Percentiles rank a stretch among this genome's conserved stretches.
These are phyloP conservation scores for Pandemis heparana DNA, from an alignment of 2,888 invertebrate genomes.

Conservation along the genomic window DNA sequence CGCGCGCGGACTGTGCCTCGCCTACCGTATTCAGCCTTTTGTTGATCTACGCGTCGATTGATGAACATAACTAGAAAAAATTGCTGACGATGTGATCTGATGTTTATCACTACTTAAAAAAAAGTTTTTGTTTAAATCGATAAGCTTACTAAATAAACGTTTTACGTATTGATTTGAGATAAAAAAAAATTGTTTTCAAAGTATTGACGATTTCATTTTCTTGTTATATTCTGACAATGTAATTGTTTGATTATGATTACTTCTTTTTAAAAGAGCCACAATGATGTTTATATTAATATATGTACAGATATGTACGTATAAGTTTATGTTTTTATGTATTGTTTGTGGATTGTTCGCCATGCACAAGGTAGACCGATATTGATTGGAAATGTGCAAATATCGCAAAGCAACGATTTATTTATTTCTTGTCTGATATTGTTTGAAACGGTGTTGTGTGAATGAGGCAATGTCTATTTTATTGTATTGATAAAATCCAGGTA, in stretches of 20 bases:
- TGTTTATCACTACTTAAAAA: too few relatives aligned
- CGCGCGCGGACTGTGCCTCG: too few relatives aligned
- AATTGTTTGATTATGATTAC: background rate
- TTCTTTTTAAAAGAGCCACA: background rate
- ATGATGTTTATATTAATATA: background rate
- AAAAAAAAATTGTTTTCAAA: too few relatives aligned
- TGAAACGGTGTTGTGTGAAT: background rate
- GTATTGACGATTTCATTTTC: background rate
- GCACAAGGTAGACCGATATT: background rate
- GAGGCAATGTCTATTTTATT: background rate
- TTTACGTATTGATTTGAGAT: too few relatives aligned
- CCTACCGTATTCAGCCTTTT: too few relatives aligned
- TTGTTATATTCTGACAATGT: background rate
- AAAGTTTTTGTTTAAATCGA: too few relatives aligned
- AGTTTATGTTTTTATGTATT: background rate
- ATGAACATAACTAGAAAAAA: background rate
- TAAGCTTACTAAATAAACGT: too few relatives aligned
- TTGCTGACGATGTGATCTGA: background rate
- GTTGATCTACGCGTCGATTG: background rate
- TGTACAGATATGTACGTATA: background rate
- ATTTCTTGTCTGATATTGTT: background rate
- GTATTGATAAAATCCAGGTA: background rate
- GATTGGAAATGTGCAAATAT: background rate
- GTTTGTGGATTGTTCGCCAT: background rate
- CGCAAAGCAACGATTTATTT: constrained; percentile 11